phyloP scores from a whole-genome alignment of 2,113 vertebrate genomes.

The Haemorhous mexicanus region DNA sequence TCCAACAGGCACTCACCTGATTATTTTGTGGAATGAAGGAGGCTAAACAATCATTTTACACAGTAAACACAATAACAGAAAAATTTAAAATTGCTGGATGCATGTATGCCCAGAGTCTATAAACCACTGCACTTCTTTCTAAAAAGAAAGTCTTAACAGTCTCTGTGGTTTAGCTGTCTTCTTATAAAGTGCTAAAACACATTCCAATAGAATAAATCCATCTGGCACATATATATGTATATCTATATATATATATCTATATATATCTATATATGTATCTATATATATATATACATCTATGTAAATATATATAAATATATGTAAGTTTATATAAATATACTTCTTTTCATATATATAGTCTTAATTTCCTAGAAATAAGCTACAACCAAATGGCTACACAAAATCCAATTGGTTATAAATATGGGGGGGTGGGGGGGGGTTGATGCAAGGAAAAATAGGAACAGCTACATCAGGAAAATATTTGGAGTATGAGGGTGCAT shows the following conservation, averaged over 20 bases:
- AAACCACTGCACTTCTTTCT: background rate
- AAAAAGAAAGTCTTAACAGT: background rate
- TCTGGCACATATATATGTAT: background rate
- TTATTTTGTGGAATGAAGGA: background rate
- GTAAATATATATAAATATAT: no score
- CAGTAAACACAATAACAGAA: background rate
- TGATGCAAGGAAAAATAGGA: background rate
- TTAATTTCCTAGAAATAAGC: background rate
- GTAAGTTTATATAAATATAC: background rate
- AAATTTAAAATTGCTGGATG: background rate
- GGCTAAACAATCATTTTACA: background rate
- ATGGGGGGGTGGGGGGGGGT: background rate
- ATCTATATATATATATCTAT: background rate
- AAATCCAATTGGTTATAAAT: background rate
- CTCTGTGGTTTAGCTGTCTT: background rate
- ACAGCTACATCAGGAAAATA: background rate
- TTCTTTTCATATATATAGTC: background rate
- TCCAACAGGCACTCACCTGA: background rate
- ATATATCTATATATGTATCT: no score
- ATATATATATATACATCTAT: background rate
- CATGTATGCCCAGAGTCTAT: background rate
- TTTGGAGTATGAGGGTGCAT: background rate
- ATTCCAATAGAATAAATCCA: background rate
- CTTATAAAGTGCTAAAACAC: background rate
- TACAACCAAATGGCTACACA: background rate